phyloP scores from a whole-genome alignment of 2,797 vertebrate species.

The Jordanella pulchra region DNA sequence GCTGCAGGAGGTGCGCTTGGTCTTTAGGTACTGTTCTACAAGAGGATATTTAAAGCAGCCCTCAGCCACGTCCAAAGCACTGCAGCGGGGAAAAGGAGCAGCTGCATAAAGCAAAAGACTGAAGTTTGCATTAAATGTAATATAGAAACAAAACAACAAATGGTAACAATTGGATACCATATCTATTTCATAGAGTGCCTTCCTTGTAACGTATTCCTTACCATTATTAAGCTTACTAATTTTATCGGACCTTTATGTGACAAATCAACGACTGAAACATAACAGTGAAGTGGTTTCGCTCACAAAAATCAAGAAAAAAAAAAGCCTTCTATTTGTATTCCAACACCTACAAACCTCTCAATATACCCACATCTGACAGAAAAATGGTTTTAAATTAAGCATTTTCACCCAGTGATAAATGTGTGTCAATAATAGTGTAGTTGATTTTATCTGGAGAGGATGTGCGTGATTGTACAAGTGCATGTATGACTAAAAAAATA shows the following conservation, averaged over 20 bases:
- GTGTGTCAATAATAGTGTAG: too few relatives aligned
- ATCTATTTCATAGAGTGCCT: background rate
- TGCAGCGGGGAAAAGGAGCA: conserved; percentile 49
- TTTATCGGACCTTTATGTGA: background rate
- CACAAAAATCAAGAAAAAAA: background rate
- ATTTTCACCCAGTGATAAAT: too few relatives aligned
- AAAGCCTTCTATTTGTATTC: too few relatives aligned
- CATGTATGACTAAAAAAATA: too few relatives aligned
- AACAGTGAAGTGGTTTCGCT: background rate
- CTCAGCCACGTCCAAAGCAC: conserved; percentile 87
- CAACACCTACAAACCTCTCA: background rate
- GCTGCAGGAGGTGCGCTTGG: conserved; percentile 82
- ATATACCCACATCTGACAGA: too few relatives aligned
- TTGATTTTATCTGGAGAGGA: too few relatives aligned
- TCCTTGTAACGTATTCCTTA: background rate
- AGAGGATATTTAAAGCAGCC: conserved; percentile 92
- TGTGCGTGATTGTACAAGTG: too few relatives aligned
- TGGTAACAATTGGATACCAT: background rate
- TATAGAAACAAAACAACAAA: background rate
- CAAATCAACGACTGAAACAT: background rate
- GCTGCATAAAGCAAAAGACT: background rate
- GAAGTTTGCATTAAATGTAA: background rate
- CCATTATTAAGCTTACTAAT: background rate
- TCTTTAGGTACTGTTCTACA: conserved; percentile 95
- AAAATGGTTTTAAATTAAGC: too few relatives aligned